Evolutionary conservation across 2,113 vertebrate genomes (phyloP), one percentile per base, ranked within the genome.

Genomic region (Pholis gunnellus): DNA sequence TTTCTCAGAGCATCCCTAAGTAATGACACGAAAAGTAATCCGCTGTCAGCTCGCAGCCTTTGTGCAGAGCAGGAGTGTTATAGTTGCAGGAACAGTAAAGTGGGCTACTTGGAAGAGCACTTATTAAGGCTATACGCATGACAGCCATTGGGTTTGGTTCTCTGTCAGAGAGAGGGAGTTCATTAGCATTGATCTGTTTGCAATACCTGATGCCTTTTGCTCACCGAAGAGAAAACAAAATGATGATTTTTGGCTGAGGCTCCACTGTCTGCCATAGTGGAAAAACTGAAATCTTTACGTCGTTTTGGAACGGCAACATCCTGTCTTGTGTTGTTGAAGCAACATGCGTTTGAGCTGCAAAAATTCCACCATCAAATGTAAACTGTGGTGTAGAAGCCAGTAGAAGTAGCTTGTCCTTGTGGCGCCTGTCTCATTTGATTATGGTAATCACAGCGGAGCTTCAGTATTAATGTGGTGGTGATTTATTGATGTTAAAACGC

Each of bases 1-100:
- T 89, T 91, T 87, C 73, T 71, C 61, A 13, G 60, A 67, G 82
- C 78, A 40, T 85, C 69, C 60, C 57, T 72, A 82, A 88, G 79
- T 77, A 85, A 84, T 80, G 73, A 78, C 70, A 80, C 17, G 15
- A 79, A 64, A 81, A 87, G 36, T 88, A 89, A 90, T 84, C 86
- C 68, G 9, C 77, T 85, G 87, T 87, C 81, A 66, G 73, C 84
- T 74, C 50, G 13, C 52, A 61, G 77, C 65, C 14, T 67, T 73
- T 57, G 44, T 78, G 59, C 66, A 73, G 79, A 75, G 52, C 40
- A 4, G 57, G 15, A 79, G 72, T 82, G 56, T 46, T 76, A 75
- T 44, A 67, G 46, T 48, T 9, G 65, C 38, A 52, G 59, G 73
- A 79, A 61, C 70, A 31, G 72, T 29, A n/a, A 83, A 57, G 61